Base-by-base conservation (phyloP, 2,113 vertebrate species). In the Archocentrus centrarchus region DNA sequence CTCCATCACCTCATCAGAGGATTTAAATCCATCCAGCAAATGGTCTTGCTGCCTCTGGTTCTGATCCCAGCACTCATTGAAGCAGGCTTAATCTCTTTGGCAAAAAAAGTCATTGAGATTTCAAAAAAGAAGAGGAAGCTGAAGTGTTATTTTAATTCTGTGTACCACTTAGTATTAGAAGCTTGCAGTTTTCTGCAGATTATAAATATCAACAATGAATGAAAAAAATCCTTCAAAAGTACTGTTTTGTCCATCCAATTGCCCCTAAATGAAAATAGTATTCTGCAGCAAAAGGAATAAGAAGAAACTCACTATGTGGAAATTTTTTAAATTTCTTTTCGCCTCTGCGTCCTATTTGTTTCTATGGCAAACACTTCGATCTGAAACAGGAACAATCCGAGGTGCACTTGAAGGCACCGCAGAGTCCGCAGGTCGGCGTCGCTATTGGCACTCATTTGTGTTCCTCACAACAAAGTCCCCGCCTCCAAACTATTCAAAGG, bases 401-500 rank as follows among this genome's bases (percentile, higher is more conserved):
- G 80, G 8, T 2, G 57, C 5, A 6, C 64, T 0, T 77, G 77
- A 92, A 91, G 0, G 86, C 88, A 73, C 11, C 91, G 37, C 1
- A 7, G 20, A 66, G 77, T 76, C 63, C 27, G 78, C 76, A 50
- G 80, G 66, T 79, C 88, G 60, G 39, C 84, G 5, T 11, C 5
- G 3, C 82, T 27, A 86, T 89, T 87, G 88, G 79, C 84, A 8
- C 59, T 35, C 70, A 15, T 17, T 20, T 24, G 55, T 30, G 83
- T 77, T 88, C 62, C 20, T 89, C 75, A 78, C 17, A 17, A 44
- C 41, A 17, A 58, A 79, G 78, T 18, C 78, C 68, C 91, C 87
- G 59, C 91, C 90, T 39, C 78, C 91, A 39, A 14, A 30, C 10
- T 75, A 27, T 76, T 82, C 68, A 68, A n/a, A 7, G 77, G 84